These are phyloP conservation scores for Aleiodes testaceus DNA, from an alignment of 2,888 invertebrate species.

Conservation along the genomic window DNA sequence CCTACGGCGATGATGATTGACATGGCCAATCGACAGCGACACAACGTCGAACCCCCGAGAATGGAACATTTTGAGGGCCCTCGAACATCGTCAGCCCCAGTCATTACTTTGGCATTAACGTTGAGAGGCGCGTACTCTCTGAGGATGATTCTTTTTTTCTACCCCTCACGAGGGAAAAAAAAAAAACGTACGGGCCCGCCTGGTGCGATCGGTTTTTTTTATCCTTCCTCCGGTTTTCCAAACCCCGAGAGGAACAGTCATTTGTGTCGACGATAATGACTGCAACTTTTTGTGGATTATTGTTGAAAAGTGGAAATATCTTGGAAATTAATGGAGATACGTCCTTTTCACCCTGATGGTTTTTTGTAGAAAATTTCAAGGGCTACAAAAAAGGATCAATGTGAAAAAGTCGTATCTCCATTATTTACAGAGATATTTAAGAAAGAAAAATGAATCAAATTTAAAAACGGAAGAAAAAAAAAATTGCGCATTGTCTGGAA, in stretches of 20 bases:
- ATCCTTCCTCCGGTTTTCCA: slow-evolving; percentile 34
- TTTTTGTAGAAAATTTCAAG: too few species aligned
- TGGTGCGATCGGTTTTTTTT: slow-evolving; percentile 29
- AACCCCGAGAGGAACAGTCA: slow-evolving; percentile 37
- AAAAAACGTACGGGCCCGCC: slow-evolving; percentile 46
- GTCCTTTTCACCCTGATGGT: too few species aligned
- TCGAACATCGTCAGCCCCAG: slow-evolving; percentile 68
- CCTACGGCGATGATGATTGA: slow-evolving; percentile 50
- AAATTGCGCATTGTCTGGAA: slow-evolving; percentile 33
- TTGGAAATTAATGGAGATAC: not conserved
- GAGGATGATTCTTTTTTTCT: slow-evolving; percentile 64
- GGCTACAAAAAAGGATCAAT: too few species aligned
- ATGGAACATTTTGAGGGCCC: slow-evolving; percentile 58
- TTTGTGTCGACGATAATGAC: not conserved
- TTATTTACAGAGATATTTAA: too few species aligned
- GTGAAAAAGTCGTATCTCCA: too few species aligned
- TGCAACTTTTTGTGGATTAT: too few species aligned
- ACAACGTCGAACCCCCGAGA: slow-evolving; percentile 46
- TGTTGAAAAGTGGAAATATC: not conserved
- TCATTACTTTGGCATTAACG: slow-evolving; percentile 71
- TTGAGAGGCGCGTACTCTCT: slow-evolving; percentile 35
- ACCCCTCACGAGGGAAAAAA: slow-evolving; percentile 12
- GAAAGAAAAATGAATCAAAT: not conserved
- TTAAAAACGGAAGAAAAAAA: not conserved
- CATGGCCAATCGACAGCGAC: slow-evolving; percentile 37